Conservation (phyloP, 2,888 invertebrate species). For the Hydraecia micacea region DNA sequence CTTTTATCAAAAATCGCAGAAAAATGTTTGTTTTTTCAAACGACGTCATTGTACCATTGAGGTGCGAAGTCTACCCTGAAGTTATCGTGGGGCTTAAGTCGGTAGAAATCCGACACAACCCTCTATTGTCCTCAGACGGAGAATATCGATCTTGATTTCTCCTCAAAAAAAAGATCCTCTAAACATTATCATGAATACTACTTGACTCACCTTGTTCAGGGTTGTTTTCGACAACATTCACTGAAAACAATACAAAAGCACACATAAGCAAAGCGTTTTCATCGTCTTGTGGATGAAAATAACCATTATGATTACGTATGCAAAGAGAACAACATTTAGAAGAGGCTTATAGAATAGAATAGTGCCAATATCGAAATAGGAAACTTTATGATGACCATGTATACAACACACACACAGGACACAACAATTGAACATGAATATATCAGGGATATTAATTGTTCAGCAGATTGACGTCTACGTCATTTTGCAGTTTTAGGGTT, state of each 20-base stretch:
- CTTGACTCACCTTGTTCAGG: slow-evolving; percentile 42
- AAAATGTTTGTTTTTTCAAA: neutral
- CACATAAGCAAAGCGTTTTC: slow-evolving; percentile 47
- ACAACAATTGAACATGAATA: neutral
- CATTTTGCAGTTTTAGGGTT: neutral
- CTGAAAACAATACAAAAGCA: slow-evolving; percentile 47
- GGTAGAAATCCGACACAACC: neutral
- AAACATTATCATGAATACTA: neutral
- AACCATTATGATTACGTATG: neutral
- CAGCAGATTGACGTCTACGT: neutral
- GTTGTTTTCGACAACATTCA: slow-evolving; percentile 31
- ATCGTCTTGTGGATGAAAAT: slow-evolving; percentile 42
- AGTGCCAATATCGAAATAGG: neutral
- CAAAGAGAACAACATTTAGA: neutral
- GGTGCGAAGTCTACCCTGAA: neutral
- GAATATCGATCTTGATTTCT: neutral
- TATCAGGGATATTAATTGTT: neutral
- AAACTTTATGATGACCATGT: neutral
- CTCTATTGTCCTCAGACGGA: neutral
- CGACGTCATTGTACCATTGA: neutral
- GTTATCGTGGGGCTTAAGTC: neutral
- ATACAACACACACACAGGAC: neutral
- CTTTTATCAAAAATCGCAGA: neutral
- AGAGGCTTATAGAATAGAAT: neutral
- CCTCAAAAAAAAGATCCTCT: neutral